Evolutionary conservation across 2,888 invertebrate species (phyloP), one percentile per base, ranked within the genome.

Genomic region (Andrena bucephala): DNA sequence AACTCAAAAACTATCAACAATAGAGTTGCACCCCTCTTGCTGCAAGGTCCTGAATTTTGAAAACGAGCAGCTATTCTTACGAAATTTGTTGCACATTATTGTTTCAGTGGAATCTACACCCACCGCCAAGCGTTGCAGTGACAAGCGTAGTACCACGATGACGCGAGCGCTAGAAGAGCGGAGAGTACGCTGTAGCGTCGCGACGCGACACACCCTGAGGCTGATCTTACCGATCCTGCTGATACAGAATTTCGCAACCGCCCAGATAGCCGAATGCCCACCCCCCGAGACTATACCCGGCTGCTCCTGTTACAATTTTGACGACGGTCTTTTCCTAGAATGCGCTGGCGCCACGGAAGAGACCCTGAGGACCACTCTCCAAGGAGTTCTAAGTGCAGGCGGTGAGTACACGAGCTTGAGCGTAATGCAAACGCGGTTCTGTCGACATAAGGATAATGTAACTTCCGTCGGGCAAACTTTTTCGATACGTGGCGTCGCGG

Each of bases 261-360:
- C 90, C 16, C 92, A 93, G 71, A 87, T 90, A 33, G 91, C 91
- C 63, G 93, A 94, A 84, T 94, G 94, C 81, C 93, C 93, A 24
- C 90, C 92, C 8, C 89, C 92, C 36, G 93, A 93, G 78, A 89
- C 89, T 31, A 93, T 92, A 73, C 97, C 97, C 63, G 96, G 96
- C 87, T 98, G 98, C 94, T 97, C 98, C 1, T 98, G 98, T 94
- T 98, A 98, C 95, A 97, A 97, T 94, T 97, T 98, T 94, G 98
- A 98, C 94, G 98, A 98, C 95, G 98, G 97, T 81, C 95, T 98
- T 83, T 97, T 97, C 94, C 95, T 98, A 92, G 98, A 98, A 94
- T 98, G 98, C 94, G 97, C 98, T 36, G 97, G 97, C 74, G 97
- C 97, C 57, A 97, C 97, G 60, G 96, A 97, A 65, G 95, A 95